phyloP scores from a whole-genome alignment of 2,888 invertebrate species.

The Andrena hattorfiana region DNA sequence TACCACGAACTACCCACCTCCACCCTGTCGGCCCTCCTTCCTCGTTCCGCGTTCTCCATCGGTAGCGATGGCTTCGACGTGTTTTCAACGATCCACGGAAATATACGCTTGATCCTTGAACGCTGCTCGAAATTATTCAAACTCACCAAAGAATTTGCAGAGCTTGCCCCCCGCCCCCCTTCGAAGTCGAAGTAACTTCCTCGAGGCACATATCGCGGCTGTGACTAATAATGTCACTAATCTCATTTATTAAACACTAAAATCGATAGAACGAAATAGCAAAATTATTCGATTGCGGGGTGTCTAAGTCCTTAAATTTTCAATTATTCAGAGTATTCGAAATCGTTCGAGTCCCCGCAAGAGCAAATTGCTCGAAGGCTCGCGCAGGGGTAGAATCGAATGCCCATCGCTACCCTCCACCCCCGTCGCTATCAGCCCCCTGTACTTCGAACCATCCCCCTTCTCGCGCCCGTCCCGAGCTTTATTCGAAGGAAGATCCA shows the following conservation, averaged over 20 bases:
- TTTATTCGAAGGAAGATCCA: conserved; percentile 83
- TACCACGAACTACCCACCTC: conserved; percentile 78
- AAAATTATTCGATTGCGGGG: too few relatives aligned
- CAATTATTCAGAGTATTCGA: too few relatives aligned
- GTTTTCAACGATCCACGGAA: background rate
- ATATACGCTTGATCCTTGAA: background rate
- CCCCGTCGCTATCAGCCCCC: conserved; percentile 44
- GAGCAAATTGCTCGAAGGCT: background rate
- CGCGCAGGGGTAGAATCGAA: background rate
- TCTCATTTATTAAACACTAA: too few relatives aligned
- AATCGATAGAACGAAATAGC: too few relatives aligned
- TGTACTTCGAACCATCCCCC: conserved; percentile 70
- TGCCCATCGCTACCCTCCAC: conserved; percentile 38
- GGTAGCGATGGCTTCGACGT: conserved; percentile 54
- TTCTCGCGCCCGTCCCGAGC: conserved; percentile 62
- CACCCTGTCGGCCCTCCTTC: conserved; percentile 49
- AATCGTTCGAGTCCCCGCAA: too few relatives aligned
- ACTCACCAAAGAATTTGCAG: background rate
- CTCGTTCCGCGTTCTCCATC: conserved; percentile 31
- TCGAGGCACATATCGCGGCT: too few relatives aligned
- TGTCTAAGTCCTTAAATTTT: too few relatives aligned
- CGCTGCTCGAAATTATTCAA: too few relatives aligned
- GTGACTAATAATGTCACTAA: too few relatives aligned
- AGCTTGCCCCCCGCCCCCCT: too few relatives aligned
- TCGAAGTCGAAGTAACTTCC: too few relatives aligned